phyloP scores from a whole-genome alignment of 1,140 invertebrate species.

The Leptopilina clavipes region DNA sequence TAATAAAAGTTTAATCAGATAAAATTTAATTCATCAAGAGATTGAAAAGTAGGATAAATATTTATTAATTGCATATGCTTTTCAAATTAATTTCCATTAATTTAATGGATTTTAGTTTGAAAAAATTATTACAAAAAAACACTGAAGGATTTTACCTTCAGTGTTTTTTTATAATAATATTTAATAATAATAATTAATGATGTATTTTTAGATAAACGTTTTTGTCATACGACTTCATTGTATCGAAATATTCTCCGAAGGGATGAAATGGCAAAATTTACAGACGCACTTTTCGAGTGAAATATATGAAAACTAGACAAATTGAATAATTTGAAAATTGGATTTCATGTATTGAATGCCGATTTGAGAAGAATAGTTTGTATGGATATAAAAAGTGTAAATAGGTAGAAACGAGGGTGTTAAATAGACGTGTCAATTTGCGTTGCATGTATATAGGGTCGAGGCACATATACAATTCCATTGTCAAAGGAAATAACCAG shows the following conservation, averaged over 20 bases:
- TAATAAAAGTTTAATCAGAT: too few species aligned
- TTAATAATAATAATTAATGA: too few species aligned
- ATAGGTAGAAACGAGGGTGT: slow-evolving; percentile 33
- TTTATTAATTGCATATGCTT: too few species aligned
- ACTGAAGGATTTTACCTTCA: too few species aligned
- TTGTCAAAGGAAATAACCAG: slow-evolving; percentile 33
- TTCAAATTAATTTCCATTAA: too few species aligned
- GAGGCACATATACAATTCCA: slow-evolving; percentile 29
- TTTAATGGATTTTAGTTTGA: too few species aligned
- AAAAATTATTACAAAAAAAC: too few species aligned
- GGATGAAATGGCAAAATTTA: background rate
- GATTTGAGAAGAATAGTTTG: background rate
- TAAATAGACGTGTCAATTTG: slow-evolving; percentile 33
- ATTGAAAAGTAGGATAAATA: too few species aligned
- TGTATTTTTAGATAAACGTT: too few species aligned
- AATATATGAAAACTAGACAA: slow-evolving; percentile 26
- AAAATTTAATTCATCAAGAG: too few species aligned
- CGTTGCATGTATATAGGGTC: slow-evolving; percentile 15
- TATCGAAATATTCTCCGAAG: background rate
- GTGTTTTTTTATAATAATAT: too few species aligned
- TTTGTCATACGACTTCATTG: background rate
- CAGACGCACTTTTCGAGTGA: background rate
- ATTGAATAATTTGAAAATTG: slow-evolving; percentile 25
- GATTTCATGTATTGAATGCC: background rate
- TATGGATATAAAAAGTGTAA: background rate